A percentile compares a stretch with the other conserved stretches of the same genome.
Conservation (phyloP, 2,888 invertebrate species). For the Lasioglossum figueresi region DNA sequence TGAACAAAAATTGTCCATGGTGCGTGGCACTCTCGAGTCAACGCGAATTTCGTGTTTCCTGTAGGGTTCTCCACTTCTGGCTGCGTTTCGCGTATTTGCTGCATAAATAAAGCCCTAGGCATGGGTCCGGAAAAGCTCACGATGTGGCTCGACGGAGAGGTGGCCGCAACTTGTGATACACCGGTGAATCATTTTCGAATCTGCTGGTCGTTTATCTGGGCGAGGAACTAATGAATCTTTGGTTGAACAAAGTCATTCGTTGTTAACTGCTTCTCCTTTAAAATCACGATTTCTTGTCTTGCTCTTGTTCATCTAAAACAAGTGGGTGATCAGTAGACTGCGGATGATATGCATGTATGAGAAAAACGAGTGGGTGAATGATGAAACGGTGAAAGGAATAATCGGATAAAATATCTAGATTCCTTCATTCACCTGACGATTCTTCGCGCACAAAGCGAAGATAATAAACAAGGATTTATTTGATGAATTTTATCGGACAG, state of each 20-base stretch:
- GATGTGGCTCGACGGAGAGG: constrained; percentile 7
- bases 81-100: background rate
- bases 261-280: background rate
- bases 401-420: too few relatives aligned
- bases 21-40: background rate
- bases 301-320: background rate
- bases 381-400: background rate
- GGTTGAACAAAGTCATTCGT: background rate
- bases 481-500: too few relatives aligned
- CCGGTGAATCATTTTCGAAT: background rate
- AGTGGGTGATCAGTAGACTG: background rate
- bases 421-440: too few relatives aligned
- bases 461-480: too few relatives aligned
- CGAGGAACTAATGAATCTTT: background rate
- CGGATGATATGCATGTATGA: background rate
- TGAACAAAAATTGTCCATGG: background rate
- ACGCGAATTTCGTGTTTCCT: background rate
- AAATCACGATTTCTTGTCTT: background rate
- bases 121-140: background rate
- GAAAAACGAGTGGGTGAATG: too few relatives aligned
- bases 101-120: background rate
- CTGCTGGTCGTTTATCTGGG: background rate
- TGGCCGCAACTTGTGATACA: constrained; percentile 4
- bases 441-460: too few relatives aligned
- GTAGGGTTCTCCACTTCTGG: background rate